Evolutionary conservation across 2,888 invertebrate genomes (phyloP).

Genomic region (Hemistola chrysoprasaria): DNA sequence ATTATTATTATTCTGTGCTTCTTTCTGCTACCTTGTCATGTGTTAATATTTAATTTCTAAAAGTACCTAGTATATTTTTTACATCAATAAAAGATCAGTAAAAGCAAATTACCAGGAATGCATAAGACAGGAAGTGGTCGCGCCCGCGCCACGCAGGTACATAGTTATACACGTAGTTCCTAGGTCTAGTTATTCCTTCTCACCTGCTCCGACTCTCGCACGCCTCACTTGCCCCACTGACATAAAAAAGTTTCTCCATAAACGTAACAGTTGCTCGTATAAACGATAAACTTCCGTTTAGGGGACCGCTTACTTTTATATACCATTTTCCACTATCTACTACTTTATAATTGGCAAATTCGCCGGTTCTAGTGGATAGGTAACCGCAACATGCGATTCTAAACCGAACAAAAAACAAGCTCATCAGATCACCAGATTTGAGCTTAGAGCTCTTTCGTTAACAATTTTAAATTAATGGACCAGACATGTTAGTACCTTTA

Average conservation of each 20-base stretch:
- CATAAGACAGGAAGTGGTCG: neutral
- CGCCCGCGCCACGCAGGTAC: no score
- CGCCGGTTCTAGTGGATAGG: neutral
- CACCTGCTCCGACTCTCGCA: constrained; percentile 25
- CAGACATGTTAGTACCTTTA: no score
- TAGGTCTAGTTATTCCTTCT: constrained; percentile 5
- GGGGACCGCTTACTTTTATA: constrained; percentile 23
- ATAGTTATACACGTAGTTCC: no score
- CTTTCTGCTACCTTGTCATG: no score
- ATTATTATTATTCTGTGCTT: no score
- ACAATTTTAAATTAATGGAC: no score
- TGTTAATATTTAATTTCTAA: no score
- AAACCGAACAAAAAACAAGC: neutral
- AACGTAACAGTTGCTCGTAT: constrained; percentile 36
- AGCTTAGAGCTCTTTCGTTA: no score
- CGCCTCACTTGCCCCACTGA: constrained; percentile 46
- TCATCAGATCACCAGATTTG: no score
- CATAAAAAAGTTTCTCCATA: constrained; percentile 58
- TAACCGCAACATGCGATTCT: constrained; percentile 8
- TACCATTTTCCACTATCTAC: no score
- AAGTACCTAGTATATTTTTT: no score
- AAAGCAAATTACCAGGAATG: neutral
- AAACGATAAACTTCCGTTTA: constrained; percentile 26
- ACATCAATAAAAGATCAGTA: no score
- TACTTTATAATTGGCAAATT: constrained; percentile 11